A percentile compares a stretch with the other conserved stretches of the same genome.
phyloP scores from a whole-genome alignment of 2,888 invertebrate species.

The Tridacna gigas region DNA sequence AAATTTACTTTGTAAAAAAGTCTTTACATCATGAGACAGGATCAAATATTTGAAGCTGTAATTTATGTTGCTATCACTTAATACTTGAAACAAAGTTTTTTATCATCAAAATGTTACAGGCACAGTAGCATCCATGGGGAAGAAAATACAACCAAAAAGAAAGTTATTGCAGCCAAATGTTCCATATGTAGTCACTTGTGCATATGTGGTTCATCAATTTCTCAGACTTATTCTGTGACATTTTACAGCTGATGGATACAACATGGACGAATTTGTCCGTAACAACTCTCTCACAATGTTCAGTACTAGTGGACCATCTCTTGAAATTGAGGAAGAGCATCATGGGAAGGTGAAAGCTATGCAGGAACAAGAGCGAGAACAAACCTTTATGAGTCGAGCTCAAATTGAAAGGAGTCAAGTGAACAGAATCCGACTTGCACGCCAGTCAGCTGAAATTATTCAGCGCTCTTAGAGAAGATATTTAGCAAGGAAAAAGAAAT shows the following conservation, averaged over 20 bases:
- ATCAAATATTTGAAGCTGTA: no score
- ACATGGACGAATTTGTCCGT: slow-evolving; percentile 21
- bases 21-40: no score
- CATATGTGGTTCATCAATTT: no score
- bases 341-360: slow-evolving; percentile 67
- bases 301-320: slow-evolving; percentile 13
- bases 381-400: slow-evolving; percentile 74
- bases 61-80: no score
- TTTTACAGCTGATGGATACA: slow-evolving; percentile 7
- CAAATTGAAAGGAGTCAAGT: slow-evolving; percentile 76
- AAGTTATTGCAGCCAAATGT: no score
- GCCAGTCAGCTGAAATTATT: slow-evolving; percentile 77
- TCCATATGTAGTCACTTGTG: no score
- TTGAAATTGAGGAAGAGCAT: slow-evolving; percentile 53
- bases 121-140: no score
- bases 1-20: no score
- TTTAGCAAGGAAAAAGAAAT: slow-evolving; percentile 45
- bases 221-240: not conserved
- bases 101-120: no score
- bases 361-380: slow-evolving; percentile 74
- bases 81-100: no score
- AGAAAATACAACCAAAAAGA: no score
- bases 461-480: slow-evolving; percentile 78
- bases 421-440: slow-evolving; percentile 75
- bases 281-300: slow-evolving; percentile 21